Conservation (phyloP, 92 coral and sea anemone species). For the Parazoanthus darwini region DNA sequence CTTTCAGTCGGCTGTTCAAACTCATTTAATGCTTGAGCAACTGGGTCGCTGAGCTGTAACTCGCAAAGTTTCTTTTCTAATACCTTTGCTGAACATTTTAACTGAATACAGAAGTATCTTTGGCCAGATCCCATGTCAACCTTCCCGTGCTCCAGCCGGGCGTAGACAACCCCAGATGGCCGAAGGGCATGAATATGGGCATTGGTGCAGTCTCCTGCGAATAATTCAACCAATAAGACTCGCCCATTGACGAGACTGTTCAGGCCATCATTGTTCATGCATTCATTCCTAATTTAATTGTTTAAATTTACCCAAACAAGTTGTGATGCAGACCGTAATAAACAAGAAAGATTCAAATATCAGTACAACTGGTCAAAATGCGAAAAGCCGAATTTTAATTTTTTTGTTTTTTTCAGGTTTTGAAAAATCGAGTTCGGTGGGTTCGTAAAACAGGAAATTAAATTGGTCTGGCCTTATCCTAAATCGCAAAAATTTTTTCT, state of each 20-base stretch:
- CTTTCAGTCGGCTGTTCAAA: conserved; percentile 25
- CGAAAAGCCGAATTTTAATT: conserved; percentile 1
- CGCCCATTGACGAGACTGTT: conserved; percentile 24
- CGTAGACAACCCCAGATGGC: conserved; percentile 31
- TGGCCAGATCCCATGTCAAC: conserved; percentile 9
- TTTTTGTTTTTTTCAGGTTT: conserved; percentile 9
- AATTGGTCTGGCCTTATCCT: not conserved
- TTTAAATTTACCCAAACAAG: conserved; percentile 13
- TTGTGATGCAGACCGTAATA: conserved; percentile 21
- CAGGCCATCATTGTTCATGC: conserved; percentile 27
- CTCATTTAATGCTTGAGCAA: conserved; percentile 26
- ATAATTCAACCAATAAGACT: conserved; percentile 23
- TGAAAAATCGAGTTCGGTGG: not conserved
- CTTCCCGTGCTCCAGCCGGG: conserved; percentile 18
- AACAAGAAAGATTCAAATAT: conserved; percentile 27
- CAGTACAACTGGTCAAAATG: conserved; percentile 23
- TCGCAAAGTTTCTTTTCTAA: conserved; percentile 15
- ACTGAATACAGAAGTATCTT: conserved; percentile 20
- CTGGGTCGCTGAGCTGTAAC: conserved; percentile 30
- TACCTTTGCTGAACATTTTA: conserved; percentile 23
- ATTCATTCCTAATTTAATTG: conserved; percentile 24
- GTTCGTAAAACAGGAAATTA: no score
- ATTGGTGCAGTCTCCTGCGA: conserved; percentile 24
- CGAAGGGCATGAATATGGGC: conserved; percentile 19
- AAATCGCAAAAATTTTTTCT: no score